A percentile compares a stretch with the other conserved stretches of the same genome.
Conservation (phyloP, 1,140 invertebrate species). For the Diabrotica virgifera region DNA sequence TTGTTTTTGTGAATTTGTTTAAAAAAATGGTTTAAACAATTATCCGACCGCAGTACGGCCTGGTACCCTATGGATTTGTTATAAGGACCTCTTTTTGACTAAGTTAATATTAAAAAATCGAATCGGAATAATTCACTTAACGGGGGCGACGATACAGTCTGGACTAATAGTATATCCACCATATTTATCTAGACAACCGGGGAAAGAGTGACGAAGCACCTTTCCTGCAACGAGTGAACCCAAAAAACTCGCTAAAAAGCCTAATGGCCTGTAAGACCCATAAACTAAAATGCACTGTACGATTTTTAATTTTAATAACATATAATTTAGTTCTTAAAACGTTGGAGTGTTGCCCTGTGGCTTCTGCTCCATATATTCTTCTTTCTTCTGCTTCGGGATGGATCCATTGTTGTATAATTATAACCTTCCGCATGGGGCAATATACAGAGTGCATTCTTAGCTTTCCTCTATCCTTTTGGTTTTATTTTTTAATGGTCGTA, state of each 20-base stretch:
- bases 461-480: neutral
- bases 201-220: slow-evolving; percentile 3
- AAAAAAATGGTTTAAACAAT: no score
- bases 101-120: no score
- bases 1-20: no score
- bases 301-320: slow-evolving; percentile 38
- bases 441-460: slow-evolving; percentile 10
- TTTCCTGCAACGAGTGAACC: neutral
- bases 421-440: slow-evolving; percentile 30
- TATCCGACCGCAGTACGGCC: no score
- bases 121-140: no score
- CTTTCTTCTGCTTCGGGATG: slow-evolving; percentile 26
- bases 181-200: slow-evolving; percentile 1
- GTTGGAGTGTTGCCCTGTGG: slow-evolving; percentile 34
- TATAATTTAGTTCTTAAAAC: slow-evolving; percentile 41
- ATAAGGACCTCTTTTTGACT: no score
- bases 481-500: neutral
- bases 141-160: no score
- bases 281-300: slow-evolving; percentile 14
- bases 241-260: slow-evolving; percentile 10
- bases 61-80: no score
- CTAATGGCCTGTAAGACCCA: slow-evolving; percentile 15
- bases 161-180: neutral
- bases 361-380: slow-evolving; percentile 34
- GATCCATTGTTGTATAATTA: slow-evolving; percentile 40